Base-by-base conservation (phyloP, 2,113 vertebrate species). In the Tretioscincus oriximinensis region DNA sequence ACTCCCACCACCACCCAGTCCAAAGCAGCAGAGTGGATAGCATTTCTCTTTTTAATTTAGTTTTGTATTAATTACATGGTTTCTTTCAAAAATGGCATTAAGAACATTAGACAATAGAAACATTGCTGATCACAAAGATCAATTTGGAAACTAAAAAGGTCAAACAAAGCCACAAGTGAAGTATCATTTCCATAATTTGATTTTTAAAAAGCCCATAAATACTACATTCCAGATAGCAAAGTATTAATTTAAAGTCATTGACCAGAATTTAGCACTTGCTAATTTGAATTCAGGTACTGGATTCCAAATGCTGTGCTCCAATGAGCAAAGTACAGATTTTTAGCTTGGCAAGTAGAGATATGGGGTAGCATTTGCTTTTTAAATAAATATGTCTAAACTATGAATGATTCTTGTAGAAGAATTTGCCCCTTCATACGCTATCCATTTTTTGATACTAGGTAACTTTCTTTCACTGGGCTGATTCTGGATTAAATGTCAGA, bases 31-130 rank as follows among this genome's bases (percentile, higher is more conserved):
- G 29, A 85, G 60, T 78, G 76, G 51, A 63, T 70, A 88, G 81
- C 70, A 81, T 84, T 89, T 84, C 69, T 85, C 69, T 88, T 86
- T 61, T 58, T 21, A 82, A 88, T 89, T 31, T n/a, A 67, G 85
- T 90, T 61, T 84, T 66, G 2, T 45, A 88, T 92, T 90, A 92
- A 90, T 91, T 93, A 92, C 91, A 92, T 86, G 81, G 24, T 85
- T 93, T 91, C 80, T 87, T 45, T 88, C 68, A 78, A 79, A 14
- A 86, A 45, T 73, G 65, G 84, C 84, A 85, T 67, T 85, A 83
- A 84, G 51, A 90, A 86, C 88, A 89, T 74, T 88, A 64, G 85
- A 88, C 80, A 81, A 90, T 88, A 88, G 80, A 1, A 29, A 29
- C 2, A 0, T 0, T 65, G 54, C 60, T 79, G 22, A 86, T 82